A percentile compares a stretch with the other conserved stretches of the same genome.
Conservation (phyloP, 1,140 invertebrate genomes). For the Drosophila suzukii region DNA sequence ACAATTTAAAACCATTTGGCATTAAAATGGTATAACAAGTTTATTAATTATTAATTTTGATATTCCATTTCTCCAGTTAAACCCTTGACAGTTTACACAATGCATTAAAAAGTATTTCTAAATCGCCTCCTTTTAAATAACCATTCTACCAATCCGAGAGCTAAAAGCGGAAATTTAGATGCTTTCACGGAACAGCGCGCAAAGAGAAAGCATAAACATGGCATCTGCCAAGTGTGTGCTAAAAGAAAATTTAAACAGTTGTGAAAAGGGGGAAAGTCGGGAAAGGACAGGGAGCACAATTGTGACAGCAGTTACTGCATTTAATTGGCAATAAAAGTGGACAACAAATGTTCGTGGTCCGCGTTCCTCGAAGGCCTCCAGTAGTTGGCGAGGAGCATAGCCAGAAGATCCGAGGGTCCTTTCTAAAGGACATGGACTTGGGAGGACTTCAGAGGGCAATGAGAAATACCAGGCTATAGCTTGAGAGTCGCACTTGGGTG, state of each 20-base stretch:
- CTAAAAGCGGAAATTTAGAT: constrained; percentile 20
- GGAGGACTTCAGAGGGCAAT: background rate
- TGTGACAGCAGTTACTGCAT: constrained; percentile 56
- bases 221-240: constrained; percentile 45
- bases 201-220: constrained; percentile 22
- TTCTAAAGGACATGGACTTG: background rate
- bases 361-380: constrained; percentile 6
- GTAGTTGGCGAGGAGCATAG: background rate
- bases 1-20: too few species aligned
- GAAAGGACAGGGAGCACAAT: constrained; percentile 6
- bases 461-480: constrained; percentile 16
- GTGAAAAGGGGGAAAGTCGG: background rate
- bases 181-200: constrained; percentile 23
- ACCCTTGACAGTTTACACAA: background rate
- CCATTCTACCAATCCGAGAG: background rate
- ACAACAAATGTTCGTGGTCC: constrained; percentile 53
- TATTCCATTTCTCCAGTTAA: background rate
- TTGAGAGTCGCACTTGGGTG: constrained; percentile 43
- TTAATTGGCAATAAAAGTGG: constrained; percentile 81
- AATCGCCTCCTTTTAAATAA: background rate
- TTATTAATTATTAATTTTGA: too few species aligned
- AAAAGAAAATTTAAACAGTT: constrained; percentile 46
- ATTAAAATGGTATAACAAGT: too few species aligned
- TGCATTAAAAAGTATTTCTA: background rate
- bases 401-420: background rate